Conservation (phyloP, 1,140 invertebrate species). For the Drosophila melanica region DNA sequence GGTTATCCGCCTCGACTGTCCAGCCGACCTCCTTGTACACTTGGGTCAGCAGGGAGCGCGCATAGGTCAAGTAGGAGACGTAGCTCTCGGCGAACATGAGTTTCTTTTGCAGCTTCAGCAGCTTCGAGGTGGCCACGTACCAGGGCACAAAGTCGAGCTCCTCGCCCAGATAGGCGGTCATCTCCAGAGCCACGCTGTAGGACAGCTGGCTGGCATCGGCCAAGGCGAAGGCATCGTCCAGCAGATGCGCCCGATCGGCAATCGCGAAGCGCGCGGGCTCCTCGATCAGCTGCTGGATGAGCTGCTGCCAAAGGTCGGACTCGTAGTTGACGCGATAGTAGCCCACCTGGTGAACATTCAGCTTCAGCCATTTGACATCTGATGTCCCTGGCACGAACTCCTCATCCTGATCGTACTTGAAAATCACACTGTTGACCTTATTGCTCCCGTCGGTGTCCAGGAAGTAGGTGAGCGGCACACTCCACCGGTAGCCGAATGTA, state of each 20-base stretch:
- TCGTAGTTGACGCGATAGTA: constrained; percentile 95
- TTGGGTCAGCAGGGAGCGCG: constrained; percentile 84
- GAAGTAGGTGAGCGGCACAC: constrained; percentile 90
- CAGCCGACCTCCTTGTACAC: constrained; percentile 86
- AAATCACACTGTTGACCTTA: constrained; percentile 68
- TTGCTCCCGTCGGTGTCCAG: constrained; percentile 85
- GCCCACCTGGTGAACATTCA: constrained; percentile 93
- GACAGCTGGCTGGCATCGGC: constrained; percentile 88
- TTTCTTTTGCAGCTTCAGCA: constrained; percentile 85
- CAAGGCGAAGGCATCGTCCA: constrained; percentile 94
- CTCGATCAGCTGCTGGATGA: constrained; percentile 86
- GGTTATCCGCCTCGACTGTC: constrained; percentile 85
- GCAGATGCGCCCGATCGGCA: constrained; percentile 91
- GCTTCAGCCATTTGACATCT: constrained; percentile 89
- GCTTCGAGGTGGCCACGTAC: constrained; percentile 86
- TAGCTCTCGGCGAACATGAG: constrained; percentile 86
- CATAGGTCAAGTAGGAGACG: constrained; percentile 86
- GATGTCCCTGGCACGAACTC: constrained; percentile 10
- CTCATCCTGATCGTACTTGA: constrained; percentile 28
- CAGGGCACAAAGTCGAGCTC: constrained; percentile 90
- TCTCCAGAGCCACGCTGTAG: constrained; percentile 88
- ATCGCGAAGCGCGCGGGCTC: constrained; percentile 85
- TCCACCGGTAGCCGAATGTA: constrained; percentile 90
- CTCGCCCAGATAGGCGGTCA: constrained; percentile 87
- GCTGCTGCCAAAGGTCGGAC: constrained; percentile 87